Evolutionary conservation across 2,888 invertebrate species (phyloP), one percentile per base, ranked within the genome.

Genomic region (Drosophila picticornis): DNA sequence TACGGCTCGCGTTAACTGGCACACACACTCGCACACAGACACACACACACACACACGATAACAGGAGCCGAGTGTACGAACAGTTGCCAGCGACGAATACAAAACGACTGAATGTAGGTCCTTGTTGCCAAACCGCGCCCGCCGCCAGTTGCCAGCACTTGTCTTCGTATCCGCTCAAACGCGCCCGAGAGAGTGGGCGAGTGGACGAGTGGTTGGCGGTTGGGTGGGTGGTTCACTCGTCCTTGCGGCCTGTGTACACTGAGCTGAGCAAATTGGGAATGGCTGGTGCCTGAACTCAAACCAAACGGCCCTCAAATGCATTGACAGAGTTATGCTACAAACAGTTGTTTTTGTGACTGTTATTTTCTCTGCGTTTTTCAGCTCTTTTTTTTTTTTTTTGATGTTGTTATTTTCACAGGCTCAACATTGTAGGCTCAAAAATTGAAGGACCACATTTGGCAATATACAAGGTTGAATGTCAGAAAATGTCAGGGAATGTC

Each of bases 301-400:
- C 75, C 70, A 76, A 83, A 73, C 75, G 88, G 86, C 90, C 90
- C 90, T 75, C 89, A 90, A 88, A 83, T 87, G 90, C 88, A 88
- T 80, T 89, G 89, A 75, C 90, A 81, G 86, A 90, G 83, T 80
- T 89, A 83, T 90, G 81, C 82, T 87, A 79, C 72, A 69, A 53
- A 53, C 60, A 55, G 57, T 71, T 71, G 62, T 67, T 75, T 68
- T 38, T 56, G 27, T 36, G 16, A 7, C 22, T 43, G 36, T 19
- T 38, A 27, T 58, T 55, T 56, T 57, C 66, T 64, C 57, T 75
- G 6, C 57, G n/a, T 63, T 69, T 60, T 57, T 36, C 40, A 56
- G 64, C 61, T 43, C 52, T 63, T 52, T 61, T 53, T 51, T 52
- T 51, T 52, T 65, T 55, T 68, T 60, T 19, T 61, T 46, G 51